Conservation (phyloP, 1,140 invertebrate genomes). For the Ceratitis capitata region DNA sequence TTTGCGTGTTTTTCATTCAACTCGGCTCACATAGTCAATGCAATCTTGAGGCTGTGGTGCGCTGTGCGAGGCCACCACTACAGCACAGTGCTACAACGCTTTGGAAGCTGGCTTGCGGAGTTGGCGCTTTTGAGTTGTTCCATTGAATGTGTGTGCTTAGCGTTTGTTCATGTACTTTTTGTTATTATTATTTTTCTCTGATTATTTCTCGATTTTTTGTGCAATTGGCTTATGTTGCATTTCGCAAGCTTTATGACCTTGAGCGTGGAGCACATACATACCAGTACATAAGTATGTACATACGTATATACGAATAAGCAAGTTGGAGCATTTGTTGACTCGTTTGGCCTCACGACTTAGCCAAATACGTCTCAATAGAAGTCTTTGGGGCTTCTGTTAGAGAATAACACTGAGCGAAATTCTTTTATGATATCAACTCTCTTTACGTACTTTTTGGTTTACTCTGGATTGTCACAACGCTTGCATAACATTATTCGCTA, state of each 20-base stretch:
- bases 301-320: not conserved
- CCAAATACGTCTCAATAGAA: not conserved
- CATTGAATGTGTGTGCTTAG: not conserved
- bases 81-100: not conserved
- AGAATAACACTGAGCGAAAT: not conserved
- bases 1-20: not conserved
- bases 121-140: not conserved
- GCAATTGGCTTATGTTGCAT: constrained; percentile 8
- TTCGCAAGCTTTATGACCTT: constrained; percentile 38
- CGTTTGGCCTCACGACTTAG: not conserved
- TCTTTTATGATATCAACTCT: no score
- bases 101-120: not conserved
- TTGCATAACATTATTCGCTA: no score
- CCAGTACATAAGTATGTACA: not conserved
- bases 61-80: not conserved
- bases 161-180: not conserved
- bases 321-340: not conserved
- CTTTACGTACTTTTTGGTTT: no score
- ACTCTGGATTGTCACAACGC: no score
- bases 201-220: not conserved
- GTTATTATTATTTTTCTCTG: not conserved
- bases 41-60: not conserved
- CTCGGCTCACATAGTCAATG: not conserved
- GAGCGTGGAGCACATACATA: not conserved
- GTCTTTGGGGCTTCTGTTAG: not conserved